Conservation (phyloP, 2,797 vertebrate genomes). For the Macroramphosus scolopax region DNA sequence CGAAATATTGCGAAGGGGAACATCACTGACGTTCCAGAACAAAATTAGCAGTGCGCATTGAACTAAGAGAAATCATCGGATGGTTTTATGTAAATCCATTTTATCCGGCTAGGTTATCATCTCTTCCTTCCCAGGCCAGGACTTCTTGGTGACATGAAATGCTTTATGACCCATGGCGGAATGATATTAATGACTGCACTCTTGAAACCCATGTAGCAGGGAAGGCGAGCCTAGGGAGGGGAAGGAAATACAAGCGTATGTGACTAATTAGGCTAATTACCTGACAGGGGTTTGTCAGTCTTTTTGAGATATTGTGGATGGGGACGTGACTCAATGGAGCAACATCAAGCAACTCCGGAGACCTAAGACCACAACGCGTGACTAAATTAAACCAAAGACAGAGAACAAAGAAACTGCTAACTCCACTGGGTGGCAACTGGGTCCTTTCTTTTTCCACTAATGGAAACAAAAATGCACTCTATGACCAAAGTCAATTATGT, state of each 20-base stretch:
- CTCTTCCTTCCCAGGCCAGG: constrained; percentile 16
- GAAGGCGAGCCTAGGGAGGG: constrained; percentile 37
- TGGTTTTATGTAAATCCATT: constrained; percentile 41
- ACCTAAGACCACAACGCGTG: constrained; percentile 37
- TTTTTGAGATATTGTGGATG: constrained; percentile 47
- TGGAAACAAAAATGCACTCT: constrained; percentile 18
- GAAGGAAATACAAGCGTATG: constrained; percentile 44
- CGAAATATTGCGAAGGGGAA: background rate
- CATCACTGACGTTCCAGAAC: background rate
- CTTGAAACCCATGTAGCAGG: constrained; percentile 39
- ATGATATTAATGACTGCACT: constrained; percentile 59
- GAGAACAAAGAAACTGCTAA: constrained; percentile 38
- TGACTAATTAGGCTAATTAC: constrained; percentile 73
- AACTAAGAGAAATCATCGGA: constrained; percentile 36
- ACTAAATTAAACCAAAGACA: constrained; percentile 48
- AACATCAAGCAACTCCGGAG: constrained; percentile 32
- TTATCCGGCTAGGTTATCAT: constrained; percentile 27
- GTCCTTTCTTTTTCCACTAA: constrained; percentile 22
- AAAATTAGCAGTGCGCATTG: constrained; percentile 25
- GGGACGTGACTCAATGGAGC: constrained; percentile 47
- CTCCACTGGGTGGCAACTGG: constrained; percentile 35
- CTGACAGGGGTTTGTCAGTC: constrained; percentile 55
- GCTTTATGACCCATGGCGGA: constrained; percentile 61
- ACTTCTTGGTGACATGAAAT: constrained; percentile 44
- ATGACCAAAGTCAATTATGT: background rate